Base-by-base conservation (phyloP, 2,113 vertebrate species). In the Etheostoma cragini region DNA sequence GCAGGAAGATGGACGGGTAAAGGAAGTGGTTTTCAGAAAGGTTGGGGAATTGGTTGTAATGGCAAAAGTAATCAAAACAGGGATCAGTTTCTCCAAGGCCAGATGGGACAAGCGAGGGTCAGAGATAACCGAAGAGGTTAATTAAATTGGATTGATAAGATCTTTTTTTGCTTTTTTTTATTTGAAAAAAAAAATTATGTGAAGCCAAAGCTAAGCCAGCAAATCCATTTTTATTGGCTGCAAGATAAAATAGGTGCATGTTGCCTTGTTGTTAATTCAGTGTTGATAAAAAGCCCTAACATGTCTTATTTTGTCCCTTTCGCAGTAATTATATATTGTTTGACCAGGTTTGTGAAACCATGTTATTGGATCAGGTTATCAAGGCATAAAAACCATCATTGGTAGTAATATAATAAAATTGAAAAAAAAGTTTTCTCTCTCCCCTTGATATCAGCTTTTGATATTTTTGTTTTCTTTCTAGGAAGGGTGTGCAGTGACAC, bases 181-280 rank as follows among this genome's bases (percentile, higher is more conserved):
- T 2, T 2, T 38, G n/a, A n/a, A n/a, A n/a, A n/a, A n/a, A n/a
- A n/a, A 30, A 30, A 30, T 10, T 67, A 69, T 35, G 33, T 35
- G 72, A 74, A 63, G 54, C 57, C 46, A 0, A 66, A 58, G 72
- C 50, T 76, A 58, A 66, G 65, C 47, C 61, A 49, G 19, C 19
- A 87, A 73, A 87, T 88, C 21, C 61, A 2, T 74, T 72, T 79
- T 64, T 30, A 71, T 81, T 45, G 57, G 33, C 21, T 50, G 50
- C 47, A 8, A 50, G 72, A 82, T 21, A 14, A 63, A 47, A 57
- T 47, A 64, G n/a, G 10, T 26, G n/a, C 46, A 26, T 42, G n/a
- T 65, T 13, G 12, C 53, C 35, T 12, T 45, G 13, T 4, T 77
- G 56, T 33, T 24, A 45, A 62, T 72, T 45, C n/a, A 60, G n/a